Evolutionary conservation across 2,888 invertebrate genomes (phyloP).

Genomic region (Melinaea marsaeus): DNA sequence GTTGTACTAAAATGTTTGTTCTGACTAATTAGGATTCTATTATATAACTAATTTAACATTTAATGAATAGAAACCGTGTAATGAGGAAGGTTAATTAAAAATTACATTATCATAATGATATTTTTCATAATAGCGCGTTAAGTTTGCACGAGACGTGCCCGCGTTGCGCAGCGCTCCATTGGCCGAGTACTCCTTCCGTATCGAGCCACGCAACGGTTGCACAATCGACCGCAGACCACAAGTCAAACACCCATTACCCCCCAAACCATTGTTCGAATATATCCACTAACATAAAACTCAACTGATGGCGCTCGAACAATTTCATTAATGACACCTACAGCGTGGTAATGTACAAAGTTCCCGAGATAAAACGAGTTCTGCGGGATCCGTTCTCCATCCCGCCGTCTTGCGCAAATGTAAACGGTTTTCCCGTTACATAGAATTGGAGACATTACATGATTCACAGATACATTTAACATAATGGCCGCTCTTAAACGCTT

Average conservation of each 20-base stretch:
- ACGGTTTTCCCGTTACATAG: constrained; percentile 54
- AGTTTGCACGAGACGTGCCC: constrained; percentile 30
- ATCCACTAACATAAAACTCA: neutral
- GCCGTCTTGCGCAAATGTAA: constrained; percentile 69
- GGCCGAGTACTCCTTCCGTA: constrained; percentile 73
- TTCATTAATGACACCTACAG: neutral
- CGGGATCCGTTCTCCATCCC: constrained; percentile 57
- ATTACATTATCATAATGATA: constrained; percentile 8
- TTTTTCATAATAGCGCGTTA: constrained; percentile 19
- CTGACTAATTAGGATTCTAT: no score
- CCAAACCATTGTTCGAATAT: neutral
- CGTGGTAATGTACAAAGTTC: constrained; percentile 35
- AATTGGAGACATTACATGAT: constrained; percentile 23
- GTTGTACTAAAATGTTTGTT: constrained; percentile 2
- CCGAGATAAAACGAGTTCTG: constrained; percentile 60
- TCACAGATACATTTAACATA: constrained; percentile 9
- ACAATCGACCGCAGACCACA: constrained; percentile 18
- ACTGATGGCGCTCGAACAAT: neutral
- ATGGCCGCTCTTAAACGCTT: constrained; percentile 8
- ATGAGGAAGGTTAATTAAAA: constrained; percentile 17
- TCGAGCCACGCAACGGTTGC: constrained; percentile 43
- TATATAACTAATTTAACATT: constrained; percentile 5
- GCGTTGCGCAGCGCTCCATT: constrained; percentile 58
- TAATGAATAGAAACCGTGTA: constrained; percentile 4
- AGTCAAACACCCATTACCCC: constrained; percentile 1